Conservation (phyloP, 2,888 invertebrate genomes). For the Acleris sparsana region DNA sequence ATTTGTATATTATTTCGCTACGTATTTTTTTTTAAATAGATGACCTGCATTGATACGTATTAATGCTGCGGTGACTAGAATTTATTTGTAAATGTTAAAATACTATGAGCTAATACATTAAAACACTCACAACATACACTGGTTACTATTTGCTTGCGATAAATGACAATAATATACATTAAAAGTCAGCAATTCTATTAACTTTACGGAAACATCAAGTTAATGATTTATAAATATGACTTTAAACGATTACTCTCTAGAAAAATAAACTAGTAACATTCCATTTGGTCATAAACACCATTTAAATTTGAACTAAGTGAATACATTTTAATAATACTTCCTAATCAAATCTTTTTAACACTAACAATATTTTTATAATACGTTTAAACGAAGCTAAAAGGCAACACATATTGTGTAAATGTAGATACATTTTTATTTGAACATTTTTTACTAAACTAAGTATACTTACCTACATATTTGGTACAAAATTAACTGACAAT, state of each 20-base stretch:
- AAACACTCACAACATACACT: conserved; percentile 49
- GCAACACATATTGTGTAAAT: conserved; percentile 12
- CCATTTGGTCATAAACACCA: conserved; percentile 32
- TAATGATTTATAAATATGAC: conserved; percentile 22
- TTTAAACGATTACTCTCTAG: conserved; percentile 8
- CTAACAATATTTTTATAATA: conserved; percentile 13
- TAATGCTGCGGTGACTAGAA: conserved; percentile 78
- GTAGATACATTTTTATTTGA: conserved; percentile 26
- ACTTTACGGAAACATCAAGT: conserved; percentile 12
- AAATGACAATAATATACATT: conserved; percentile 52
- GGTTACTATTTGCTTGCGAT: conserved; percentile 47
- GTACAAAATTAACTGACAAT: too few species aligned
- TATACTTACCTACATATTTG: not conserved
- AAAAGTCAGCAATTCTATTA: conserved; percentile 42
- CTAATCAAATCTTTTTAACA: conserved; percentile 17
- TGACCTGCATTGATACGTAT: conserved; percentile 49
- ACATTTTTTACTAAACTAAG: conserved; percentile 23
- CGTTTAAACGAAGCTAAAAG: conserved; percentile 22
- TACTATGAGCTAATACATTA: conserved; percentile 22
- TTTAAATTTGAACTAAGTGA: conserved; percentile 25
- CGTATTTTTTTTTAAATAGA: conserved; percentile 50
- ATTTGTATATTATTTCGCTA: not conserved
- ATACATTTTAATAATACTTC: conserved; percentile 22
- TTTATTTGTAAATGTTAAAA: conserved; percentile 45
- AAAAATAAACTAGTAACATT: conserved; percentile 23